These are phyloP conservation scores for Drosophila mojavensis DNA, from an alignment of 1,140 invertebrate species.

Conservation along the genomic window DNA sequence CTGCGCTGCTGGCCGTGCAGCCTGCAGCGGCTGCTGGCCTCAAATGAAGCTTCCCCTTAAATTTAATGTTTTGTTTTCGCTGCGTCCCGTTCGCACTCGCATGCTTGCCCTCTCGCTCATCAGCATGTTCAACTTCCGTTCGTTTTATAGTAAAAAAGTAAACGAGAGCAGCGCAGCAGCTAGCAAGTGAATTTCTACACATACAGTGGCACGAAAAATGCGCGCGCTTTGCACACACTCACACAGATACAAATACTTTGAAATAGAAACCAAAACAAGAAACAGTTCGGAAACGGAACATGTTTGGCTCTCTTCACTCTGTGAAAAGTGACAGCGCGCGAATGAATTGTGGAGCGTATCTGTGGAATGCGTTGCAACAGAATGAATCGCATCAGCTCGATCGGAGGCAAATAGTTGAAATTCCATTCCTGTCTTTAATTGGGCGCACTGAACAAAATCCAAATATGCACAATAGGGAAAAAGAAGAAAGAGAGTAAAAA, in stretches of 20 bases:
- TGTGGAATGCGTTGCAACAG: conserved; percentile 34
- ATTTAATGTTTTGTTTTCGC: conserved; percentile 77
- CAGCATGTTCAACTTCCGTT: conserved; percentile 50
- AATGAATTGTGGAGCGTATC: conserved; percentile 34
- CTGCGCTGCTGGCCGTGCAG: conserved; percentile 29
- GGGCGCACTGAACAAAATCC: conserved; percentile 28
- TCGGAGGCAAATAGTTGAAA: conserved; percentile 46
- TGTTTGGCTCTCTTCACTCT: not conserved
- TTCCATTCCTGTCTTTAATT: conserved; percentile 48
- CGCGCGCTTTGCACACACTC: conserved; percentile 56
- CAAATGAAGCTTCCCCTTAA: conserved; percentile 53
- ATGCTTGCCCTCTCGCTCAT: conserved; percentile 18
- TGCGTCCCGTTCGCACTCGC: conserved; percentile 52
- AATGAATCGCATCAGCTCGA: conserved; percentile 33
- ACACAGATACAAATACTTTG: conserved; percentile 7
- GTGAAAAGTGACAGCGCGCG: not conserved
- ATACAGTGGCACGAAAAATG: conserved; percentile 58
- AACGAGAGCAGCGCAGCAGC: conserved; percentile 50
- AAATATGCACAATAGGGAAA: conserved; percentile 17
- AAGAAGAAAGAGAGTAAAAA: not conserved
- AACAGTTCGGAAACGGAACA: conserved; percentile 54
- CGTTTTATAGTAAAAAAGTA: conserved; percentile 72
- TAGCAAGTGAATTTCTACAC: conserved; percentile 72
- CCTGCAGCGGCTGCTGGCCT: conserved; percentile 19
- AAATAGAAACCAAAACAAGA: conserved; percentile 59